A percentile compares a stretch with the other conserved stretches of the same genome.
Conservation (phyloP, 2,797 vertebrate genomes). For the Momotus momota region DNA sequence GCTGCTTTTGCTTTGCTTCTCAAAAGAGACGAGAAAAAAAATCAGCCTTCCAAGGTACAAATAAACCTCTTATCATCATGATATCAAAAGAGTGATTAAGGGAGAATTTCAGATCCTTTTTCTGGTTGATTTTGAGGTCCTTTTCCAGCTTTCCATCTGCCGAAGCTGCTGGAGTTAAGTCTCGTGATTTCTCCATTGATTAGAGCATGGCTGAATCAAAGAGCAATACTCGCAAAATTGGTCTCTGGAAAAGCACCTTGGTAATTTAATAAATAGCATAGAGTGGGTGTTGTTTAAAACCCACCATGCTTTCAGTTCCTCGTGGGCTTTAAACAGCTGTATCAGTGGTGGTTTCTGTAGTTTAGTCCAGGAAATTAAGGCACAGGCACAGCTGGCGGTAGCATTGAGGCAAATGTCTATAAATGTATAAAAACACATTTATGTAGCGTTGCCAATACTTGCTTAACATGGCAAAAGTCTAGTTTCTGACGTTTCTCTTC, state of each 20-base stretch:
- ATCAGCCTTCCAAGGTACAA: background rate
- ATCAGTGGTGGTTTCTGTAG: background rate
- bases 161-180: no score
- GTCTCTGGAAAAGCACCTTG: background rate
- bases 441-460: background rate
- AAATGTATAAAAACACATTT: background rate
- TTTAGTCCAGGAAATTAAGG: background rate
- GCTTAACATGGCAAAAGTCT: background rate
- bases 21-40: background rate
- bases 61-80: background rate
- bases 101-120: background rate
- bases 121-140: background rate
- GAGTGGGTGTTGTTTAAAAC: background rate
- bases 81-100: background rate
- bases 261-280: background rate
- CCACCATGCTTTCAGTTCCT: background rate
- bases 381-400: background rate
- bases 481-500: background rate
- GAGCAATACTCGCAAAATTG: background rate
- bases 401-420: background rate
- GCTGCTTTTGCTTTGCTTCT: background rate
- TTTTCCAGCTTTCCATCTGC: slow-evolving; percentile 9
- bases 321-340: rapidly evolving
- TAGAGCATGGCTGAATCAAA: background rate
- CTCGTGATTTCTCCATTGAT: background rate